A percentile compares a stretch with the other conserved stretches of the same genome.
phyloP scores from a whole-genome alignment of 2,113 vertebrate species.

The Mus pahari region DNA sequence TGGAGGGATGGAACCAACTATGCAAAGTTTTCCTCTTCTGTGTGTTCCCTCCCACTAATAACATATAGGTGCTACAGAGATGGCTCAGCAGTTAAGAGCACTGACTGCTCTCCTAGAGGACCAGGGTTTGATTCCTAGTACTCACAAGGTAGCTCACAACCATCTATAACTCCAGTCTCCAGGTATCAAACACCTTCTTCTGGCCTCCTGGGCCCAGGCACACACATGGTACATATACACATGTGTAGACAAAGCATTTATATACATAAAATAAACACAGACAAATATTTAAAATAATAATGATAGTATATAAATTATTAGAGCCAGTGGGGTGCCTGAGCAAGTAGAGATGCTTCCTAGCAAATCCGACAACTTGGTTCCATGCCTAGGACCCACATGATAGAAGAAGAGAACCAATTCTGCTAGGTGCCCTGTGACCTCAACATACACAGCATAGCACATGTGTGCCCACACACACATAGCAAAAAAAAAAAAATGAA shows the following conservation, averaged over 20 bases:
- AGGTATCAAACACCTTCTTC: background rate
- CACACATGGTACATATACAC: background rate
- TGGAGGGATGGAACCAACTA: background rate
- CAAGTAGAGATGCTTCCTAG: background rate
- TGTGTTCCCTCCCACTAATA: background rate
- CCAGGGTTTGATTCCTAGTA: background rate
- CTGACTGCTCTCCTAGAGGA: background rate
- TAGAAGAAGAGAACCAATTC: background rate
- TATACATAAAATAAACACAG: background rate
- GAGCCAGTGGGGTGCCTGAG: background rate
- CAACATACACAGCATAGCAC: background rate
- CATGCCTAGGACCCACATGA: background rate
- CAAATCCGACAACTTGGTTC: background rate
- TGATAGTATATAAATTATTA: background rate
- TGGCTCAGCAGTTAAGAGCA: background rate
- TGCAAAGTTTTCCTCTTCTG: background rate
- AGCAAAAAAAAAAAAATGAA: background rate
- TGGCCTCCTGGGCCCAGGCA: background rate
- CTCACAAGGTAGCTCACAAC: background rate
- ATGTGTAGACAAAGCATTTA: background rate
- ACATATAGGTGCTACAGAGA: background rate
- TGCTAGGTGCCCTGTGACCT: background rate
- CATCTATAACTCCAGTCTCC: background rate
- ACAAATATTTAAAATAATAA: background rate
- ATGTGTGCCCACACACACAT: background rate